Evolutionary conservation across 1,140 invertebrate species (phyloP).

Genomic region (Phymorhynchus buccinoides): DNA sequence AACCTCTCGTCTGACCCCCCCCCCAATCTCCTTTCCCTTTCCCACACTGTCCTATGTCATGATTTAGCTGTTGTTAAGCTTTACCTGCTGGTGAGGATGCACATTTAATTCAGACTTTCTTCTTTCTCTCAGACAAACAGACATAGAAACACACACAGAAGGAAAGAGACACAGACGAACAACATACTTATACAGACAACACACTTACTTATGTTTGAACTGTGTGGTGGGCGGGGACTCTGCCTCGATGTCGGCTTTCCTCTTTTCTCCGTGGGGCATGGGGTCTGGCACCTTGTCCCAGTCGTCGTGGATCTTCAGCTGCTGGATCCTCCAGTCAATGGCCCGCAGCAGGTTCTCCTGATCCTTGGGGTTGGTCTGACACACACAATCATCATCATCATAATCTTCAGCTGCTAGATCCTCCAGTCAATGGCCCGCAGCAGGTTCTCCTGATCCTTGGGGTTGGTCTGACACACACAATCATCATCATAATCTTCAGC

Average conservation of each 20-base stretch:
- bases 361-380: conserved; percentile 84
- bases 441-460: no score
- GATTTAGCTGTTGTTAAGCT: no score
- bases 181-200: neutral
- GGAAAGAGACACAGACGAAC: neutral
- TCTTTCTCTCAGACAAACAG: neutral
- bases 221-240: conserved; percentile 47
- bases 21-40: no score
- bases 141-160: neutral
- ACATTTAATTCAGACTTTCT: neutral
- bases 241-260: conserved; percentile 65
- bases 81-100: neutral
- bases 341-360: conserved; percentile 83
- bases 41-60: no score
- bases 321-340: conserved; percentile 78
- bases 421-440: no score
- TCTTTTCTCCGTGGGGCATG: conserved; percentile 52
- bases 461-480: no score
- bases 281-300: conserved; percentile 46
- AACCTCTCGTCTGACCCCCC: no score
- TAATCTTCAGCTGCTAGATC: no score
- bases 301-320: conserved; percentile 64
- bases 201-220: conserved; percentile 59
- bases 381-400: neutral
- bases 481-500: no score